Conservation (phyloP, 2,888 invertebrate genomes). For the Galerucella calmariensis region DNA sequence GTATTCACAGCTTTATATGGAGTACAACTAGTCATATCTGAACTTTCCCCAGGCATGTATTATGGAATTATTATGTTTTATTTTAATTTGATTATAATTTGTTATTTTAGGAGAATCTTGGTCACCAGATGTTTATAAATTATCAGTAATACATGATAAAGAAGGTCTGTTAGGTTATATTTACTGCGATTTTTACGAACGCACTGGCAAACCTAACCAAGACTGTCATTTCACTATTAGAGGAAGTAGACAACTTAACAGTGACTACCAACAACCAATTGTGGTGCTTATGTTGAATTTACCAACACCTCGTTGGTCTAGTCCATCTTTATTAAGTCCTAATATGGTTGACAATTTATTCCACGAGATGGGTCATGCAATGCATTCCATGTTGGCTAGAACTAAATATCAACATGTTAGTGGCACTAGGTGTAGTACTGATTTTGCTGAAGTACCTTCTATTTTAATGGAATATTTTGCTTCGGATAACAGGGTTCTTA, state of each 20-base stretch:
- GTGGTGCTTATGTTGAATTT: slow-evolving; percentile 94
- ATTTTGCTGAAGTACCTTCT: slow-evolving; percentile 99
- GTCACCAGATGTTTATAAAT: slow-evolving; percentile 86
- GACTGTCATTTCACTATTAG: slow-evolving; percentile 99
- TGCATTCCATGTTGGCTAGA: slow-evolving; percentile 98
- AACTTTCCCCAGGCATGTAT: slow-evolving; percentile 68
- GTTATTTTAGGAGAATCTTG: slow-evolving; percentile 71
- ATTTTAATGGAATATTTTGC: slow-evolving; percentile 98
- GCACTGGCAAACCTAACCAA: slow-evolving; percentile 92
- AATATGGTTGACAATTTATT: slow-evolving; percentile 95
- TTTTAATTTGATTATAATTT: neutral
- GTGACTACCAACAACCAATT: slow-evolving; percentile 89
- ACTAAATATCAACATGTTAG: slow-evolving; percentile 97
- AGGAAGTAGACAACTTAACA: slow-evolving; percentile 87
- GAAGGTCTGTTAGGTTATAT: slow-evolving; percentile 81
- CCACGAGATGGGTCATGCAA: slow-evolving; percentile 99
- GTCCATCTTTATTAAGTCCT: slow-evolving; percentile 83
- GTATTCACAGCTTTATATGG: slow-evolving; percentile 87
- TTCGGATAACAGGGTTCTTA: slow-evolving; percentile 84
- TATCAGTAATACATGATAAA: slow-evolving; percentile 86
- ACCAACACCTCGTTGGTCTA: slow-evolving; percentile 78
- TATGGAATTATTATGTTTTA: neutral
- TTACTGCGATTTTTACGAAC: slow-evolving; percentile 91
- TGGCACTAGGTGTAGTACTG: slow-evolving; percentile 96
- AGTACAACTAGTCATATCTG: slow-evolving; percentile 79